Conservation (phyloP, 2,888 invertebrate genomes). For the Arctia plantaginis region DNA sequence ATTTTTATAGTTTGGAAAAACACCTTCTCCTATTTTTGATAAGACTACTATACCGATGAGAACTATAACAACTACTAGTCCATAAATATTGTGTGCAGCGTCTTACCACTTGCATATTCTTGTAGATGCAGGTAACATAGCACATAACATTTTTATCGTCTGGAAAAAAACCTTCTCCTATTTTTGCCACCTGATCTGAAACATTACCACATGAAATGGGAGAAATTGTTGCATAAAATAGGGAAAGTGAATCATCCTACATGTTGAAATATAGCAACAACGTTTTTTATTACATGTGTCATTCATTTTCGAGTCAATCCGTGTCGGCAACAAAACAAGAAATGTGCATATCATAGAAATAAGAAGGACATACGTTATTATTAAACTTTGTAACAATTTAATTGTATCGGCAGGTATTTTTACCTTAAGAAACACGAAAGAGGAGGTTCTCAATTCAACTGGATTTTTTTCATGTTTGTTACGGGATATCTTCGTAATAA, state of each 20-base stretch:
- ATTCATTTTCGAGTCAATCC: not conserved
- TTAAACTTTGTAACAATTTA: too few relatives aligned
- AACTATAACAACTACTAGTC: too few relatives aligned
- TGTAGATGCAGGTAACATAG: conserved; percentile 73
- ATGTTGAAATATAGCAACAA: not conserved
- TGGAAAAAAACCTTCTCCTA: conserved; percentile 72
- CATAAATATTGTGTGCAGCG: not conserved
- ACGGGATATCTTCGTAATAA: too few relatives aligned
- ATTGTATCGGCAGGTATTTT: too few relatives aligned
- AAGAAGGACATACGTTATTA: not conserved
- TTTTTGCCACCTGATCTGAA: conserved; percentile 71
- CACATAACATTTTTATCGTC: conserved; percentile 75
- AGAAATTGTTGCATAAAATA: not conserved
- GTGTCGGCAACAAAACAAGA: not conserved
- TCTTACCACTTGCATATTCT: conserved; percentile 70
- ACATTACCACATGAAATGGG: conserved; percentile 16
- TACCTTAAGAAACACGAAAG: too few relatives aligned
- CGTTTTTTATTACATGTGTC: not conserved
- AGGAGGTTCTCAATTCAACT: too few relatives aligned
- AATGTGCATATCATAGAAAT: too few relatives aligned
- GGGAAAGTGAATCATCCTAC: not conserved
- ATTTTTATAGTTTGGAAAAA: conserved; percentile 68
- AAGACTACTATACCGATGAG: too few relatives aligned
- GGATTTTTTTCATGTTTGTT: too few relatives aligned
- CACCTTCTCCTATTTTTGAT: conserved; percentile 71